These are phyloP conservation scores for Zosterops pallidus DNA, from an alignment of 2,113 vertebrate species.

Conservation along the genomic window DNA sequence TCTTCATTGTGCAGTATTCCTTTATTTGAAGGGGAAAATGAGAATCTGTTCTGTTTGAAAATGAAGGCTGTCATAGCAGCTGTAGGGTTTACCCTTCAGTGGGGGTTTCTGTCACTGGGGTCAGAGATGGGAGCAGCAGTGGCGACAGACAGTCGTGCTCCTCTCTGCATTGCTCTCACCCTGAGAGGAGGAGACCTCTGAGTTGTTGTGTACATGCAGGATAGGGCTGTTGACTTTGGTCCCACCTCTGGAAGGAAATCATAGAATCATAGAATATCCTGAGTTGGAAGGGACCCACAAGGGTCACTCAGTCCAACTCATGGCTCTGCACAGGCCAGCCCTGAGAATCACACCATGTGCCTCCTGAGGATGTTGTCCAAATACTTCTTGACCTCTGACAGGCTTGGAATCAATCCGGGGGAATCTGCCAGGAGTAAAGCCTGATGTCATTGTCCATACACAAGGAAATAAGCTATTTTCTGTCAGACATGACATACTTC, in stretches of 20 bases:
- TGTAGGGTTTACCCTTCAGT: neutral
- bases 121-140: neutral
- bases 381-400: neutral
- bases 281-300: neutral
- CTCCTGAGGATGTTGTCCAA: neutral
- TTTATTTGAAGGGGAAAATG: neutral
- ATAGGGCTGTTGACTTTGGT: neutral
- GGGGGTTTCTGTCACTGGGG: neutral
- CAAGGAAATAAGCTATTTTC: neutral
- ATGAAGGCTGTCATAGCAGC: neutral
- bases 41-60: neutral
- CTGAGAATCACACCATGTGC: neutral
- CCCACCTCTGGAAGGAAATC: neutral
- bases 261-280: neutral
- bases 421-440: neutral
- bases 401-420: neutral
- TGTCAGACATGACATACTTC: neutral
- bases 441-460: neutral
- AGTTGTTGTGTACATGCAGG: rapidly evolving
- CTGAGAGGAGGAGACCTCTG: too few relatives aligned
- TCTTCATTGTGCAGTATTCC: neutral
- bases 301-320: neutral
- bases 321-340: neutral
- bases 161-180: rapidly evolving
- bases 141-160: rapidly evolving